These are phyloP conservation scores for Chouioia cunea DNA, from an alignment of 2,888 invertebrate genomes.

Conservation along the genomic window DNA sequence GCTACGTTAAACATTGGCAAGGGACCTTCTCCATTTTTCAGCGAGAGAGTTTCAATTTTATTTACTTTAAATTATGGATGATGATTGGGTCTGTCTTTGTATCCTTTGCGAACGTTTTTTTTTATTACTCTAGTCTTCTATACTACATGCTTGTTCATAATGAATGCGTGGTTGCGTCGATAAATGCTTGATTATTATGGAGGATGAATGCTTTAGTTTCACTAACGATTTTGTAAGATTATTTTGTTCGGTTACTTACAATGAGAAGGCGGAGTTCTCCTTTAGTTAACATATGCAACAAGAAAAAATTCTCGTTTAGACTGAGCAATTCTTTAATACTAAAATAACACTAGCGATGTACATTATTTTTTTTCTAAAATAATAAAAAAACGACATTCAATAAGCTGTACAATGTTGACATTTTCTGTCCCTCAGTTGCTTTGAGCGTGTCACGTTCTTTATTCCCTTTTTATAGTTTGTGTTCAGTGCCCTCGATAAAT, in stretches of 20 bases:
- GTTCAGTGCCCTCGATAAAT: conserved; percentile 9
- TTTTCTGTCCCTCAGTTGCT: conserved; percentile 17
- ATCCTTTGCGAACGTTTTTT: conserved; percentile 1
- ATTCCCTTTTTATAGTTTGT: not conserved
- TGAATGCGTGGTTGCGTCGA: conserved; percentile 8
- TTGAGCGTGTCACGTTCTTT: conserved; percentile 11
- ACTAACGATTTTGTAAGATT: conserved; percentile 35
- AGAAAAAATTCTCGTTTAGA: conserved; percentile 39
- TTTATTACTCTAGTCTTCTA: conserved; percentile 9
- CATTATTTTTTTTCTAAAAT: conserved; percentile 10
- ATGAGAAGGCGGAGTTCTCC: conserved; percentile 44
- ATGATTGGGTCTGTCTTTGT: not conserved
- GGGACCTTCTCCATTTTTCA: conserved; percentile 48
- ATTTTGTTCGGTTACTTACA: conserved; percentile 46
- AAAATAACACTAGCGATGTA: conserved; percentile 7
- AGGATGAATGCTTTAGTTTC: conserved; percentile 23
- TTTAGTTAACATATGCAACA: conserved; percentile 46
- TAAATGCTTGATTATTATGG: conserved; percentile 15
- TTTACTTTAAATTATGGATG: not conserved
- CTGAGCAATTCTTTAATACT: no score
- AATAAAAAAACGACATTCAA: conserved; percentile 23
- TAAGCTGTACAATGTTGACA: not conserved
- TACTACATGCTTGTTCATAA: conserved; percentile 11
- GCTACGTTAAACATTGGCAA: conserved; percentile 40
- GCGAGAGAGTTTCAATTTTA: conserved; percentile 14